These are phyloP conservation scores for Parnassius apollo DNA, from an alignment of 2,888 invertebrate species.

Conservation along the genomic window DNA sequence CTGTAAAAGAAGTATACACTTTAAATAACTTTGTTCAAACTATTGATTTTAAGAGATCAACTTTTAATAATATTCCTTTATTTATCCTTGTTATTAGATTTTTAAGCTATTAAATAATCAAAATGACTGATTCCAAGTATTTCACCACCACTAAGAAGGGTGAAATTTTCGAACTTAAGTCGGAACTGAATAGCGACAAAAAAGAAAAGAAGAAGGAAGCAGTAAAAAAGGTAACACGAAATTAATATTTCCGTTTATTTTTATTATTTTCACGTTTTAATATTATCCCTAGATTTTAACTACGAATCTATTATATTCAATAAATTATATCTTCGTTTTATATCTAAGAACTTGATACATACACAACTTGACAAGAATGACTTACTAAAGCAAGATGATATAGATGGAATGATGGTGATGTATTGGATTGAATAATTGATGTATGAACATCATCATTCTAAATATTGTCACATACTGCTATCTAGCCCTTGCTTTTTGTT, in stretches of 20 bases:
- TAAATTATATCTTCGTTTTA: too few species aligned
- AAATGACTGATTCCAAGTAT: slow-evolving; percentile 99
- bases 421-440: too few species aligned
- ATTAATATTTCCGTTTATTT: slow-evolving; percentile 5
- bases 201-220: slow-evolving; percentile 99
- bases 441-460: too few species aligned
- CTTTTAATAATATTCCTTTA: slow-evolving; percentile 7
- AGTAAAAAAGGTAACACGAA: slow-evolving; percentile 93
- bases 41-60: slow-evolving; percentile 22
- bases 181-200: slow-evolving; percentile 99
- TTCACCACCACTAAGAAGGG: slow-evolving; percentile 99
- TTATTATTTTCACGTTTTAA: too few species aligned
- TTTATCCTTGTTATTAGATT: slow-evolving; percentile 11
- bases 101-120: slow-evolving; percentile 33
- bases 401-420: too few species aligned
- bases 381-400: too few species aligned
- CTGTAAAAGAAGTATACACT: not conserved
- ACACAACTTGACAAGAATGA: too few species aligned
- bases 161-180: slow-evolving; percentile 99
- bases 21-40: not conserved
- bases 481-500: too few species aligned
- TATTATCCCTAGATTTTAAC: too few species aligned
- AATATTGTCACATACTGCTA: too few species aligned
- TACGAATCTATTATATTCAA: too few species aligned
- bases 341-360: too few species aligned